Conservation (phyloP, 2,113 vertebrate genomes). For the Gnathonemus longibarbis region DNA sequence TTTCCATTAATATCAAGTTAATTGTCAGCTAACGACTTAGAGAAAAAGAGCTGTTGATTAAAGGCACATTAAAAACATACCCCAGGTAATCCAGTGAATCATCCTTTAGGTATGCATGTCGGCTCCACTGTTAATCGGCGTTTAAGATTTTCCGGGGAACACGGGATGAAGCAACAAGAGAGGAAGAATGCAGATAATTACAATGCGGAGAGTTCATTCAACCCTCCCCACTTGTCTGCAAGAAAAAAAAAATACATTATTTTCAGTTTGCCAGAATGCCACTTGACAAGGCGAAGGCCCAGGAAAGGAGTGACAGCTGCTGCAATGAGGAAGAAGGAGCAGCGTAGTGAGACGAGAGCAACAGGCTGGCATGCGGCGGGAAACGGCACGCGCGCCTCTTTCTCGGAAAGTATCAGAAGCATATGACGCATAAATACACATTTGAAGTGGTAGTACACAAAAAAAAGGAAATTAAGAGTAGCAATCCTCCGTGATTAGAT, state of each 20-base stretch:
- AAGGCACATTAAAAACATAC: neutral
- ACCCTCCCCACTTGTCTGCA: neutral
- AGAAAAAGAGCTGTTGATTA: neutral
- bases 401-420: conserved; percentile 18
- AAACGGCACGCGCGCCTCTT: neutral
- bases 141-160: conserved; percentile 6
- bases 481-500: conserved; percentile 10
- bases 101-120: neutral
- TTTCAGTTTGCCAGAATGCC: conserved; percentile 19
- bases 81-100: neutral
- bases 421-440: conserved; percentile 18
- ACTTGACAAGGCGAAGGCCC: neutral
- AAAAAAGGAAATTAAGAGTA: conserved; percentile 16
- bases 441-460: conserved; percentile 17
- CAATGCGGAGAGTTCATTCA: neutral
- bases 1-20: neutral
- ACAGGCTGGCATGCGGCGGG: neutral
- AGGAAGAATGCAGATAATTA: conserved; percentile 5
- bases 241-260: conserved; percentile 9
- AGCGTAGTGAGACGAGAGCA: neutral
- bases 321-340: neutral
- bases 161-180: neutral
- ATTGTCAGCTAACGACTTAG: neutral
- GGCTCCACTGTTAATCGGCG: neutral
- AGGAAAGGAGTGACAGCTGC: neutral